Evolutionary conservation across 2,797 vertebrate genomes (phyloP), one percentile per base, ranked within the genome.

Genomic region (Sebastes cheni): DNA sequence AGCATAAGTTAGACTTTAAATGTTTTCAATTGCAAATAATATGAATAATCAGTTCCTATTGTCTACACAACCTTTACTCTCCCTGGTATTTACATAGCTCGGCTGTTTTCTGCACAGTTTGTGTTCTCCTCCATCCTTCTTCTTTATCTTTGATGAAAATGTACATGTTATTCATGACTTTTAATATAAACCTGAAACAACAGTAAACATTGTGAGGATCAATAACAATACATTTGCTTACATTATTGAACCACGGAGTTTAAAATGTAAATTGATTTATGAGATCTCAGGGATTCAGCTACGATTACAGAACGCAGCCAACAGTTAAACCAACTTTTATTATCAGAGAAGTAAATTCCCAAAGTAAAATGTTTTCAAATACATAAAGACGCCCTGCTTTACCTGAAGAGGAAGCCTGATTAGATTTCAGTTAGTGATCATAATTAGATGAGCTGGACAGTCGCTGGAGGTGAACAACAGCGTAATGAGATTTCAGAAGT

Each of bases 381-480:
- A 7, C 72, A 86, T 72, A 18, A n/a, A 78, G 50, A 71, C 13
- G 6, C 2, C 10, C 8, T 0, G 20, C 56, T 79, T 36, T 13
- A 76, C 82, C 73, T 69, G 58, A 30, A 50, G 14, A 50, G 10
- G 29, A 78, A 77, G 42, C 27, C 2, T 36, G 76, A 82, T 67
- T 54, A 76, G 46, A 68, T 62, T 55, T 36, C 20, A 69, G 69
- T 25, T 1, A 8, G 6, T 14, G 60, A 79, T 69, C 34, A 1
- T 36, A 20, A 69, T 61, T 7, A 29, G 23, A 74, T 8, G 50
- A 86, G 81, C 23, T 14, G 46, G 64, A 66, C 13, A 0, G 34
- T 3, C 2, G 56, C 79, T 67, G 67, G 36, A 69, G 73, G 79
- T 32, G 61, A 62, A 82, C 62, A 39, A 56, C 46, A 27, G 23